Conservation (phyloP, 1,140 invertebrate species). For the Eupristina koningsbergeri region DNA sequence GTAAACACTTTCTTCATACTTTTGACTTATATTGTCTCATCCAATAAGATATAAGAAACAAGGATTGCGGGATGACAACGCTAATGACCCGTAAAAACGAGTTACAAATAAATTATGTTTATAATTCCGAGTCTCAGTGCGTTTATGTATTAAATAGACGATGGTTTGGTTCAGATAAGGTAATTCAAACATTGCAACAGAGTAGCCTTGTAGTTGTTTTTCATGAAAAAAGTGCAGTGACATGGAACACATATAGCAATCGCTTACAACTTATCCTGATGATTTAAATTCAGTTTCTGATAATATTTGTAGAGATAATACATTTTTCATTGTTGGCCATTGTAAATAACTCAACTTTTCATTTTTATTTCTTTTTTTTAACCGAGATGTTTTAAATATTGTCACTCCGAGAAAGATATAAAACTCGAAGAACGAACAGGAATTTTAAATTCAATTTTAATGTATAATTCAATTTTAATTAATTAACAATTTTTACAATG, state of each 20-base stretch:
- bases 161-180: background rate
- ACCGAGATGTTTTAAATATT: background rate
- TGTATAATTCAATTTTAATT: too few species aligned
- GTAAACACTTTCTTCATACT: too few species aligned
- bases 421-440: too few species aligned
- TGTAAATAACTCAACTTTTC: background rate
- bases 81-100: background rate
- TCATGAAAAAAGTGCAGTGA: background rate
- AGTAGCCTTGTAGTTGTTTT: background rate
- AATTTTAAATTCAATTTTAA: background rate
- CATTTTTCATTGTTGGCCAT: background rate
- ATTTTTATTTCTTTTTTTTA: background rate
- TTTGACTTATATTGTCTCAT: too few species aligned
- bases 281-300: background rate
- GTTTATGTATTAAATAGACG: background rate
- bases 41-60: too few species aligned
- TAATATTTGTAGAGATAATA: background rate
- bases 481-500: background rate
- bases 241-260: background rate
- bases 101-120: background rate
- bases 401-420: background rate
- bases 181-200: background rate
- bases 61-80: background rate
- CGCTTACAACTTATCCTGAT: background rate
- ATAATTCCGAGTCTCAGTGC: background rate